phyloP scores from a whole-genome alignment of 2,113 vertebrate species.

The Narcine bancroftii region DNA sequence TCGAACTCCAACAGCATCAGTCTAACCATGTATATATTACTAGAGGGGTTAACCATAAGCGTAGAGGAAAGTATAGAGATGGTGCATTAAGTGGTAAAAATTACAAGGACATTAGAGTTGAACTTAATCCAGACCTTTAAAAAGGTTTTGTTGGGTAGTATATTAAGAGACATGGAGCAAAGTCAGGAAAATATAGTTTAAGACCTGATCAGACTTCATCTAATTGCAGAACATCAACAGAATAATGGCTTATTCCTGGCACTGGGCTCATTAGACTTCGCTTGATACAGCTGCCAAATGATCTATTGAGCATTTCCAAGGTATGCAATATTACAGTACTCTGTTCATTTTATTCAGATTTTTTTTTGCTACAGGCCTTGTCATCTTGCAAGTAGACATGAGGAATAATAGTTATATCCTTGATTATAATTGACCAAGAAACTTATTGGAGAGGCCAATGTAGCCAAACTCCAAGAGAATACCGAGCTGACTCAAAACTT shows the following conservation, averaged over 20 bases:
- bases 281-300: neutral
- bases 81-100: neutral
- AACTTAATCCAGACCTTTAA: neutral
- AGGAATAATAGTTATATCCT: neutral
- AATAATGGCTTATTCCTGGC: neutral
- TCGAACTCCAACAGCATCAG: no score
- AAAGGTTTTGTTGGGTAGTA: neutral
- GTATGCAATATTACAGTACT: neutral
- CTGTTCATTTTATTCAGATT: neutral
- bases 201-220: no score
- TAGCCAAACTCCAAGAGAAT: neutral
- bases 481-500: neutral
- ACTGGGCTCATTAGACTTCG: neutral
- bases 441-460: neutral
- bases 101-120: neutral
- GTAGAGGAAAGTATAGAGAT: neutral
- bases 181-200: neutral
- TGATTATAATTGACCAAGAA: neutral
- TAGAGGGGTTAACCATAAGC: neutral
- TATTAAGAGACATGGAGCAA: neutral
- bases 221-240: neutral
- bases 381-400: neutral
- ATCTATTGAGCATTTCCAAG: neutral
- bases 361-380: neutral
- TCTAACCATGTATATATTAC: neutral